Conservation (phyloP, 2,888 invertebrate species). For the Brachypalpus laphriformis region DNA sequence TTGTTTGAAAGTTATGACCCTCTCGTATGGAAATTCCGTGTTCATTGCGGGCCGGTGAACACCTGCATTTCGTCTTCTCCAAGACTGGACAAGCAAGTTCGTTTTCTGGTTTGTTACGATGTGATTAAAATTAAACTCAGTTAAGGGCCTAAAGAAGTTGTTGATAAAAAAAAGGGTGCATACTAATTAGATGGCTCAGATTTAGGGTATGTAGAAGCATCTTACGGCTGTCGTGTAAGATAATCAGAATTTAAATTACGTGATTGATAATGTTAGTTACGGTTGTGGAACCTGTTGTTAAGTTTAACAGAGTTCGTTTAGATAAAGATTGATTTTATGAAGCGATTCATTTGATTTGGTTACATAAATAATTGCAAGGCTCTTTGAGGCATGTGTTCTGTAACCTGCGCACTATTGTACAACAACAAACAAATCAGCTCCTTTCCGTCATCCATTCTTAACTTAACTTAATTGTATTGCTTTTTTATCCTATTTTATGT, state of each 20-base stretch:
- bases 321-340: no score
- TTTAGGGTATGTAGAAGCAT: not conserved
- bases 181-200: slow-evolving; percentile 35
- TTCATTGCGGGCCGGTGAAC: slow-evolving; percentile 34
- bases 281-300: not conserved
- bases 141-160: slow-evolving; percentile 2
- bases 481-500: no score
- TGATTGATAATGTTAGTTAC: not conserved
- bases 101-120: slow-evolving; percentile 40
- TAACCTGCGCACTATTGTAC: no score
- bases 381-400: no score
- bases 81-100: slow-evolving; percentile 21
- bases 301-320: no score
- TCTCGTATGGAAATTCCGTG: slow-evolving; percentile 33
- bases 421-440: no score
- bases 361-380: no score
- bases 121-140: slow-evolving; percentile 26
- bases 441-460: no score
- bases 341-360: no score
- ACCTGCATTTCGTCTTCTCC: slow-evolving; percentile 49
- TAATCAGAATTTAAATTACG: not conserved
- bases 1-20: slow-evolving; percentile 18
- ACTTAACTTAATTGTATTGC: no score
- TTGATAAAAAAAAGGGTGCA: slow-evolving; percentile 32
- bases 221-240: not conserved